phyloP scores from a whole-genome alignment of 2,113 vertebrate genomes.

The Aleadryas rufinucha region DNA sequence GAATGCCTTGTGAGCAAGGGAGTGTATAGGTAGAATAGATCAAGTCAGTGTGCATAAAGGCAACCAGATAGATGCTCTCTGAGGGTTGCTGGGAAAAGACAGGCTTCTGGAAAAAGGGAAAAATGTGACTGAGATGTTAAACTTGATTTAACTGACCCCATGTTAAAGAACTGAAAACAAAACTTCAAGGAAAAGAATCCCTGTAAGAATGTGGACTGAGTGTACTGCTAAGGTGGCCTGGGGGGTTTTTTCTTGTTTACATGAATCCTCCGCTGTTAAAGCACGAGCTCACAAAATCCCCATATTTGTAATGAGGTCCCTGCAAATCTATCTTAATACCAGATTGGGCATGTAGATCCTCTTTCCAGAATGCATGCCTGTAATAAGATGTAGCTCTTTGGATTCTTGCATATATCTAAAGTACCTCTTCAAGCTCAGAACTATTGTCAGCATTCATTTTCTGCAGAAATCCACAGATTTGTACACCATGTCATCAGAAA shows the following conservation, averaged over 20 bases:
- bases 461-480: neutral
- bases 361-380: neutral
- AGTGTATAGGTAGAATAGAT: neutral
- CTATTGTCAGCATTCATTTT: neutral
- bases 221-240: neutral
- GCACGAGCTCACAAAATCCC: neutral
- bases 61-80: neutral
- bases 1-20: neutral
- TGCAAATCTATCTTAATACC: slow-evolving; percentile 31
- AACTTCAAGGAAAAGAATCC: neutral
- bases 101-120: neutral
- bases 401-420: neutral
- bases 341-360: neutral
- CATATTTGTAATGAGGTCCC: neutral
- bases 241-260: neutral
- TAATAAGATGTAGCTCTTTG: neutral
- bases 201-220: neutral
- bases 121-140: neutral
- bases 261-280: neutral
- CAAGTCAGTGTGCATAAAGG: neutral
- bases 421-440: neutral
- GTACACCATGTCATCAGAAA: neutral
- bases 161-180: neutral
- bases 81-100: neutral
- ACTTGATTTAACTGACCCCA: neutral